Percentiles rank a stretch among this genome's conserved stretches.
phyloP scores from a whole-genome alignment of 2,888 invertebrate species.

The Deroplatys truncata region DNA sequence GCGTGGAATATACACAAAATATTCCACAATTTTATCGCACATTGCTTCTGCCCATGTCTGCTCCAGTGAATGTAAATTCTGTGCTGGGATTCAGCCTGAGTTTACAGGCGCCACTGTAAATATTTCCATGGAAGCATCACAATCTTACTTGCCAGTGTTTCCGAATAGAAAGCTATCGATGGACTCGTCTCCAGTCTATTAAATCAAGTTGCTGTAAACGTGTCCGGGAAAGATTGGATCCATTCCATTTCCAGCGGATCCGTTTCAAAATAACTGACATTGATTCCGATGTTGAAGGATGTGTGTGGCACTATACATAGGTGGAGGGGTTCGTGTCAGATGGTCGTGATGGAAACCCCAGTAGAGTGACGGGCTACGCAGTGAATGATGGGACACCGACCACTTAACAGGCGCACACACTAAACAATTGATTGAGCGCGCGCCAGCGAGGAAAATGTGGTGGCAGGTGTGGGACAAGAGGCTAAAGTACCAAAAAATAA shows the following conservation, averaged over 20 bases:
- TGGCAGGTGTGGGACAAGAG: not conserved
- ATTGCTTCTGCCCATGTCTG: not conserved
- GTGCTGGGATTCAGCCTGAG: too few species aligned
- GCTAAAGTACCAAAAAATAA: not conserved
- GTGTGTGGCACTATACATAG: not conserved
- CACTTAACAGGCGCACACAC: not conserved
- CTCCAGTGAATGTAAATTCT: too few species aligned
- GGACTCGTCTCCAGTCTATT: not conserved
- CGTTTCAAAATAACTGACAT: not conserved
- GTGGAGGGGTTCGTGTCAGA: not conserved
- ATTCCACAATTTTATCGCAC: not conserved
- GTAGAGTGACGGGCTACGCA: not conserved
- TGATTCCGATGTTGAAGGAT: not conserved
- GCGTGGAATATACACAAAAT: not conserved
- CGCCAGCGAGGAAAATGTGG: not conserved
- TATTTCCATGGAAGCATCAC: not conserved
- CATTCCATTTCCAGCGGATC: not conserved
- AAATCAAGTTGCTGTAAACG: not conserved
- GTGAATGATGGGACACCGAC: not conserved
- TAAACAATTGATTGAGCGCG: not conserved
- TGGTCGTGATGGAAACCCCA: not conserved
- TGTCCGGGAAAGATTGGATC: not conserved
- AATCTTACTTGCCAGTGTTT: not conserved
- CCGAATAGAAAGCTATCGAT: not conserved
- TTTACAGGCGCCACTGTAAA: not conserved